These are phyloP conservation scores for Papilio xuthus DNA, from an alignment of 1,140 invertebrate species.

Conservation along the genomic window DNA sequence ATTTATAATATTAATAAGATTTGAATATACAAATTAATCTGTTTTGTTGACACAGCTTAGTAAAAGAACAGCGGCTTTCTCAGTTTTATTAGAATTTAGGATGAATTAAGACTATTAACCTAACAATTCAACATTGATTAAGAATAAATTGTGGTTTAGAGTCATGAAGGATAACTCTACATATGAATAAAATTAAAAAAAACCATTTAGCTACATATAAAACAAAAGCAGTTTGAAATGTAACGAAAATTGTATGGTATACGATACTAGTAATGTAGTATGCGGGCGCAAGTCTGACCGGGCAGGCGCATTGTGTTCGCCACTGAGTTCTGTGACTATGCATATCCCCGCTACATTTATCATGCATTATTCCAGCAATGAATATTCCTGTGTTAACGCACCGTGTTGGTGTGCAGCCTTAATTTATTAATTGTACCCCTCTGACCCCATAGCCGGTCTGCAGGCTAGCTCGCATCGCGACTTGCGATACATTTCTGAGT, in stretches of 20 bases:
- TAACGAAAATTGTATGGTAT: not conserved
- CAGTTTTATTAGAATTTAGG: too few relatives aligned
- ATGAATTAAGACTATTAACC: too few relatives aligned
- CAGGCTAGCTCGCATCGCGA: slow-evolving; percentile 4
- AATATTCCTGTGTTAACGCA: slow-evolving; percentile 69
- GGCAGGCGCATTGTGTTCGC: slow-evolving; percentile 49
- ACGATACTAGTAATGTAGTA: not conserved
- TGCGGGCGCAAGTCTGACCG: slow-evolving; percentile 17
- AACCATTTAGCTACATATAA: not conserved
- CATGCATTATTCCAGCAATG: slow-evolving; percentile 66
- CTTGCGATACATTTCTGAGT: not conserved
- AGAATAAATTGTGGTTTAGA: too few relatives aligned
- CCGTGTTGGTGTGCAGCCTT: slow-evolving; percentile 41
- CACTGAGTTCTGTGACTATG: slow-evolving; percentile 58
- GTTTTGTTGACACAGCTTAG: too few relatives aligned
- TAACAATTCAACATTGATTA: too few relatives aligned
- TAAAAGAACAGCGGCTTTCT: too few relatives aligned
- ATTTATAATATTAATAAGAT: too few relatives aligned
- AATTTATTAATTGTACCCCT: slow-evolving; percentile 50
- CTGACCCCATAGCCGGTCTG: slow-evolving; percentile 41
- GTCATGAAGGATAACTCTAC: too few relatives aligned
- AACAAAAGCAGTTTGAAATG: not conserved
- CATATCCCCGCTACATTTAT: slow-evolving; percentile 70
- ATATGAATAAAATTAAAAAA: too few relatives aligned
- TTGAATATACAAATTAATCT: too few relatives aligned